Conservation (phyloP, 2,888 invertebrate species). For the Volucella inanis region DNA sequence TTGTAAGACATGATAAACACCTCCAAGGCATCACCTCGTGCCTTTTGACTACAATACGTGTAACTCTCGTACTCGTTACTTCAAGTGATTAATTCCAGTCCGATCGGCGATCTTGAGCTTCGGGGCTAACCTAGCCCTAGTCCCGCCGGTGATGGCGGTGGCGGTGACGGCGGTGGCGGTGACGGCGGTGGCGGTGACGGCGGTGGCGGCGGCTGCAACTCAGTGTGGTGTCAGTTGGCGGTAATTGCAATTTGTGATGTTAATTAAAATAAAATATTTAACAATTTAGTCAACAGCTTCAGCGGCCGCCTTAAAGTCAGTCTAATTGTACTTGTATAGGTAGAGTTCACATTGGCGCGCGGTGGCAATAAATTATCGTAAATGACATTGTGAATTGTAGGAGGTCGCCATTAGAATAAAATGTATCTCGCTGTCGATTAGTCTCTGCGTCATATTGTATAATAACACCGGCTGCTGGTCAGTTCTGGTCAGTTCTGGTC, state of each 20-base stretch:
- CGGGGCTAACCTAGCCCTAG: neutral
- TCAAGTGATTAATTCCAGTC: constrained; percentile 64
- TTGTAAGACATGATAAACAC: constrained; percentile 73
- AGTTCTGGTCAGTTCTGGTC: too few relatives aligned
- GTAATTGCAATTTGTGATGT: constrained; percentile 74
- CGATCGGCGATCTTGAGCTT: constrained; percentile 16
- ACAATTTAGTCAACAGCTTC: constrained; percentile 68
- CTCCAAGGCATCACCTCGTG: constrained; percentile 70
- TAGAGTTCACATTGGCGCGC: constrained; percentile 38
- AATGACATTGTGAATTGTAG: constrained; percentile 63
- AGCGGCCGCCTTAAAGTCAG: neutral
- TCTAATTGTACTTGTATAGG: neutral
- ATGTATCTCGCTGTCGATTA: constrained; percentile 67
- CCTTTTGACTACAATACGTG: constrained; percentile 63
- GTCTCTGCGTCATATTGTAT: constrained; percentile 69
- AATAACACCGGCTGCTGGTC: constrained; percentile 34
- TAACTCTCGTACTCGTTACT: too few relatives aligned
- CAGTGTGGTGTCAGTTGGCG: constrained; percentile 35
- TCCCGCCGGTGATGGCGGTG: neutral
- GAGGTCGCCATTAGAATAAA: constrained; percentile 74
- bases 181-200: too few relatives aligned
- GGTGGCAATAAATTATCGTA: constrained; percentile 64
- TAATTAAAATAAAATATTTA: constrained; percentile 75
- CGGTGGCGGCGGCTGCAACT: neutral
- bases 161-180: neutral